Evolutionary conservation across 2,113 vertebrate genomes (phyloP).

Genomic region (Patagioenas fasciata): DNA sequence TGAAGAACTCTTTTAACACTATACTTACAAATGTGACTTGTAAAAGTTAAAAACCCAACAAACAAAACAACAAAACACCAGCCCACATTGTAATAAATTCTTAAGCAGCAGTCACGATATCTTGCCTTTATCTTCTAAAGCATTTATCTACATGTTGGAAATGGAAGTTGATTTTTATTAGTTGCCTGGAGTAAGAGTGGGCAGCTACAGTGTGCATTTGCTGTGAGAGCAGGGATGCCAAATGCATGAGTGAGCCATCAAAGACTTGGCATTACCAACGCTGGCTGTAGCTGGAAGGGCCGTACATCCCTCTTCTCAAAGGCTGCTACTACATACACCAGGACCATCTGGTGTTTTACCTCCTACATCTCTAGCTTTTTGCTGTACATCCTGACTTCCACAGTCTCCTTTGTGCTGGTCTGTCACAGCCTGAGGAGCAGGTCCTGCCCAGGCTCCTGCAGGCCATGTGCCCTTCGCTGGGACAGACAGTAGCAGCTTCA

Average conservation of each 20-base stretch:
- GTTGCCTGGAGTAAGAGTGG: neutral
- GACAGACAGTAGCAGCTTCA: accelerated
- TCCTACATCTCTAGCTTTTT: neutral
- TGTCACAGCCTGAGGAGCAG: neutral
- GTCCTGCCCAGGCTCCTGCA: accelerated
- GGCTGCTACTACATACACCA: accelerated
- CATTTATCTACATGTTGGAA: neutral
- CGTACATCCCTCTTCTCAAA: neutral
- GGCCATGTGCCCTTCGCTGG: accelerated
- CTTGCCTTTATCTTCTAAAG: neutral
- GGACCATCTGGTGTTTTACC: neutral
- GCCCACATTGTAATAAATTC: neutral
- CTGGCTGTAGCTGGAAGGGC: neutral
- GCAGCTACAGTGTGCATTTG: neutral
- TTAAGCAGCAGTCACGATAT: neutral
- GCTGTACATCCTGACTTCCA: neutral
- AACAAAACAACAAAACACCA: too few species aligned
- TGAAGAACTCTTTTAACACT: neutral
- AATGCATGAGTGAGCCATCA: neutral
- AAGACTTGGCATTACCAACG: neutral
- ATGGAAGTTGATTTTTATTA: neutral
- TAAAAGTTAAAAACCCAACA: neutral
- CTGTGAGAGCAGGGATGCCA: neutral
- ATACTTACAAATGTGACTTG: neutral
- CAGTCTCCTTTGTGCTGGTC: accelerated